These are phyloP conservation scores for Syrphus vitripennis DNA, from an alignment of 2,888 invertebrate genomes.

Conservation along the genomic window DNA sequence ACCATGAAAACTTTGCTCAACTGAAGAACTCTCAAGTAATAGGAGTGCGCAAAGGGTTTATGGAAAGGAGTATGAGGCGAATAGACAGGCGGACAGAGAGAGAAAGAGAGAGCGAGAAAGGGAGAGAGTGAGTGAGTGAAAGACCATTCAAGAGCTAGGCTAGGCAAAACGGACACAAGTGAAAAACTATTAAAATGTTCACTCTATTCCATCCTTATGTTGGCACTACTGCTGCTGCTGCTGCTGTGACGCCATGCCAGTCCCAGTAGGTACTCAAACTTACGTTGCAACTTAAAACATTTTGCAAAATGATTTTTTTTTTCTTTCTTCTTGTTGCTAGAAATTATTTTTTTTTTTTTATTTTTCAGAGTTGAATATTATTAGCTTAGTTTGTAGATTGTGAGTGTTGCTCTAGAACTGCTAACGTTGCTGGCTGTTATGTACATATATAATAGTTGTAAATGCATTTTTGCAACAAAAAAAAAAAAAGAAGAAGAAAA, in stretches of 20 bases:
- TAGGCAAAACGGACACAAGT: constrained; percentile 47
- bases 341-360: constrained; percentile 1
- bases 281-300: constrained; percentile 20
- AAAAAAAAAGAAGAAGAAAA: no score
- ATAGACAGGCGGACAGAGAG: neutral
- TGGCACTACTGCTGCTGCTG: no score
- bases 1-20: constrained; percentile 41
- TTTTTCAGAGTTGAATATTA: constrained; percentile 40
- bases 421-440: neutral
- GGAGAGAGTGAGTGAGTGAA: neutral
- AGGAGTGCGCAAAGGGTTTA: neutral
- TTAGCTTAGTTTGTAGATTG: constrained; percentile 66
- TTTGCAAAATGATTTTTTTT: constrained; percentile 10
- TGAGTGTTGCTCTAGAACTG: constrained; percentile 4
- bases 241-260: no score
- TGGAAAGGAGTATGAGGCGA: neutral
- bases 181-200: constrained; percentile 60
- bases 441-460: neutral
- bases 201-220: neutral
- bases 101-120: neutral
- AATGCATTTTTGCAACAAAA: constrained; percentile 17
- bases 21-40: constrained; percentile 33
- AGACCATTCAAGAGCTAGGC: neutral
- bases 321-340: neutral
- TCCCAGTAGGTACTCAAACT: no score